Evolutionary conservation across 2,797 vertebrate species (phyloP).

Genomic region (Micromesistius poutassou): DNA sequence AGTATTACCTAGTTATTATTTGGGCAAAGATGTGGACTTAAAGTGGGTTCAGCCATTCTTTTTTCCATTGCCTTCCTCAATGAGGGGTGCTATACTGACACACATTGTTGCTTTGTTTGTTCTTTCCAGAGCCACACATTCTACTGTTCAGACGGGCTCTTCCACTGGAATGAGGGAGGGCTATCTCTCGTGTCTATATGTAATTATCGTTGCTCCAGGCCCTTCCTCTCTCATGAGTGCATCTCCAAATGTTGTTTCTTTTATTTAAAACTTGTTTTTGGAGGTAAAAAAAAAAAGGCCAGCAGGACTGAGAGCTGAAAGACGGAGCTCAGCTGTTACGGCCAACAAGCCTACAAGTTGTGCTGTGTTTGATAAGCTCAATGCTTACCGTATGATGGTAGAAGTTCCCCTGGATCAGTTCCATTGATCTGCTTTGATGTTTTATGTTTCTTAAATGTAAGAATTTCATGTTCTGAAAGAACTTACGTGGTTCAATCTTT

Average conservation of each 20-base stretch:
- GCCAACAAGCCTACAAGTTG: constrained; percentile 13
- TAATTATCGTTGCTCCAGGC: constrained; percentile 27
- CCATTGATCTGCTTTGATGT: constrained; percentile 26
- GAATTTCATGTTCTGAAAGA: constrained; percentile 2
- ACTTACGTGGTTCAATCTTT: constrained; percentile 29
- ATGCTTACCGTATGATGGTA: constrained; percentile 31
- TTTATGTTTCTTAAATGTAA: constrained; percentile 27
- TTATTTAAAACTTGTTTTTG: constrained; percentile 52
- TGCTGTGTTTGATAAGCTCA: constrained; percentile 44
- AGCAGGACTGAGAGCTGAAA: constrained; percentile 12
- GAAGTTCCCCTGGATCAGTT: constrained; percentile 27
- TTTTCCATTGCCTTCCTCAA: background rate
- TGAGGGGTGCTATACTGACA: background rate
- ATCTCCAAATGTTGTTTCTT: constrained; percentile 43
- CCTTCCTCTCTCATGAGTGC: constrained; percentile 26
- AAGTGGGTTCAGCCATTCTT: too few species aligned
- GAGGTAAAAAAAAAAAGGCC: constrained; percentile 38
- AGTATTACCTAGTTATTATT: background rate
- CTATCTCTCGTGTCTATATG: constrained; percentile 33
- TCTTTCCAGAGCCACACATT: constrained; percentile 74
- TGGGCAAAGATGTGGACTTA: background rate
- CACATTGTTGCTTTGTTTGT: constrained; percentile 22
- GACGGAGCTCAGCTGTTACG: background rate
- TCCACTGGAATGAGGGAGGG: constrained; percentile 66
- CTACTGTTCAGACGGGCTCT: constrained; percentile 78